phyloP scores from a whole-genome alignment of 2,797 vertebrate species.

The Potorous gilbertii region DNA sequence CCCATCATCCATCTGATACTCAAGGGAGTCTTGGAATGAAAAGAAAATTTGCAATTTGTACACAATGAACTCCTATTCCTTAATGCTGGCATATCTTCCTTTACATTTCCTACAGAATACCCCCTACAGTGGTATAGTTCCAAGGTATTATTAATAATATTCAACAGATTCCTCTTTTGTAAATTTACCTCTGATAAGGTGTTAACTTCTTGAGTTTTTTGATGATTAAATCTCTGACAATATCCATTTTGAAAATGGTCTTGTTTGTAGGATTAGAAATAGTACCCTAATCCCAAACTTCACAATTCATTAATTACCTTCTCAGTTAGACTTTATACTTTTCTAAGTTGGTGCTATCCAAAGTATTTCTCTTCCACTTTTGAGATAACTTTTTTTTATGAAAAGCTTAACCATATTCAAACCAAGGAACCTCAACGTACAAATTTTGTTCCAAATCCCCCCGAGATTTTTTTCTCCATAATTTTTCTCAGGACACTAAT shows the following conservation, averaged over 20 bases:
- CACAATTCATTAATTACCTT: background rate
- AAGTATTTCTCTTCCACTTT: background rate
- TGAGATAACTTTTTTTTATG: background rate
- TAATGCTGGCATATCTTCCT: background rate
- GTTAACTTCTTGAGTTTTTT: background rate
- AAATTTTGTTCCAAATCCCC: background rate
- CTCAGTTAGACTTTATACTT: background rate
- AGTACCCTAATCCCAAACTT: background rate
- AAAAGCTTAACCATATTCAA: background rate
- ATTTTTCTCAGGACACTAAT: conserved; percentile 45
- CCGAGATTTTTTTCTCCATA: conserved; percentile 25
- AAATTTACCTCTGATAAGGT: background rate
- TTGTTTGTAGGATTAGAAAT: background rate
- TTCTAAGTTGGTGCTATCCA: background rate
- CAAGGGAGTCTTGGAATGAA: background rate
- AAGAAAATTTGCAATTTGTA: background rate
- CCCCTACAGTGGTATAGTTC: background rate
- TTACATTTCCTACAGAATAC: background rate
- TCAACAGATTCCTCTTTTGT: background rate
- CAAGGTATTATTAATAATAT: no score
- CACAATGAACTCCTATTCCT: background rate
- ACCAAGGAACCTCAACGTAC: background rate
- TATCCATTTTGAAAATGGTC: background rate
- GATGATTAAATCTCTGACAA: background rate
- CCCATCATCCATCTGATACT: background rate